phyloP scores from a whole-genome alignment of 1,140 invertebrate species.

The Plectrocnemia conspersa region DNA sequence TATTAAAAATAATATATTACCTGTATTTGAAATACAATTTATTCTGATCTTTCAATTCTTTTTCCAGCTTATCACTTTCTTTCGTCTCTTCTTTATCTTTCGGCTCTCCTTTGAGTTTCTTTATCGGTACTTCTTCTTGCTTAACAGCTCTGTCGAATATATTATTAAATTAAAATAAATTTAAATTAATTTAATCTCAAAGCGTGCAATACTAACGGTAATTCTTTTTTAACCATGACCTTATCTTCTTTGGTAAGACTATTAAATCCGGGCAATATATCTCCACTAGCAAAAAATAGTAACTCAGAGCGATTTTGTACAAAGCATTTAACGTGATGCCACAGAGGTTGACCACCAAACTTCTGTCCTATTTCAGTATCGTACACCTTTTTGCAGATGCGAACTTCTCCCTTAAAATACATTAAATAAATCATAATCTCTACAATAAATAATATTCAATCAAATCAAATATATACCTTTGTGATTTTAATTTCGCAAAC shows the following conservation, averaged over 20 bases:
- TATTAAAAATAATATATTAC: conserved; percentile 45
- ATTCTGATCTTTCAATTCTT: conserved; percentile 69
- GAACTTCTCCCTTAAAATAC: conserved; percentile 61
- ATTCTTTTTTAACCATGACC: conserved; percentile 58
- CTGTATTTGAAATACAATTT: conserved; percentile 70
- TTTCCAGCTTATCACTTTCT: conserved; percentile 48
- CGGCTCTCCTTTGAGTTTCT: conserved; percentile 65
- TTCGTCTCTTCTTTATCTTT: conserved; percentile 52
- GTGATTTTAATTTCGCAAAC: conserved; percentile 84
- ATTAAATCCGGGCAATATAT: conserved; percentile 69
- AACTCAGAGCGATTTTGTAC: conserved; percentile 69
- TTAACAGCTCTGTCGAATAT: conserved; percentile 52
- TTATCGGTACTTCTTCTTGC: conserved; percentile 55
- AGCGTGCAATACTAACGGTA: conserved; percentile 55
- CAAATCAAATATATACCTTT: conserved; percentile 52
- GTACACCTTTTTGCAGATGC: conserved; percentile 83
- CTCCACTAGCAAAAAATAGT: conserved; percentile 68
- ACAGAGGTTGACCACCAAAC: conserved; percentile 75
- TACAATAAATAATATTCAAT: background rate
- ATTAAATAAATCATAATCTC: conserved; percentile 12
- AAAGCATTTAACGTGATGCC: conserved; percentile 95
- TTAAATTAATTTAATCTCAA: background rate
- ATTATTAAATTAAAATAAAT: background rate
- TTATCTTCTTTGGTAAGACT: conserved; percentile 72
- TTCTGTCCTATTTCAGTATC: conserved; percentile 72